Evolutionary conservation across 2,888 invertebrate genomes (phyloP), one percentile per base, ranked within the genome.

Genomic region (Scotopteryx bipunctaria): DNA sequence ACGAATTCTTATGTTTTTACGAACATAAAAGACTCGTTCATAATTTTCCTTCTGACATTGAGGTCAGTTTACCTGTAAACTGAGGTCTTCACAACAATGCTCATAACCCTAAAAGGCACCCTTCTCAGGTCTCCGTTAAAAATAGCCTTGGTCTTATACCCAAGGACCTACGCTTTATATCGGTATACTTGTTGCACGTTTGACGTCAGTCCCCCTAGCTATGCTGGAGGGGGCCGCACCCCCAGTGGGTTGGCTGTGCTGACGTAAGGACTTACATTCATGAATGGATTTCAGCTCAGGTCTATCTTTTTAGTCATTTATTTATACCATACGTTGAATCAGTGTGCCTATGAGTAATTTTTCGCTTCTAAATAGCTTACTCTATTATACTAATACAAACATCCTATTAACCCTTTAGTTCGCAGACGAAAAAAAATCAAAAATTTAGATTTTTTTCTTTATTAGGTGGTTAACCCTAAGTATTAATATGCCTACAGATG

Each of bases 181-280:
- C 55, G 68, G 63, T 76, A 73, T 84, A 88, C 88, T 88, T 88
- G 88, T 88, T 89, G 89, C 89, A 81, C 76, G 72, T 66, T 86
- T 88, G 88, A 89, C 89, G 89, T 89, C 88, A 88, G 69, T 63
- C 64, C 79, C 65, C 74, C 62, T 62, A 63, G 63, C 69, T 66
- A 64, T 53, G 64, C 61, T 55, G 59, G 70, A 73, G 76, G 74
- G 77, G 61, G 57, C 69, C 76, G 80, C 76, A 76, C 79, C 83
- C 74, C 78, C 82, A 61, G 70, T 64, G 70, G 76, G 78, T 66
- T 59, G 69, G 69, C 56, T 71, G n/a, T n/a, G 72, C 81, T 88
- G 87, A 89, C 88, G 88, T 88, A 84, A 81, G 69, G 63, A 68
- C 76, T 73, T 73, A 81, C 72, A 70, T 85, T 86, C 78, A 87